Conservation (phyloP, 2,797 vertebrate species). For the Melanotaenia parkinsoni region DNA sequence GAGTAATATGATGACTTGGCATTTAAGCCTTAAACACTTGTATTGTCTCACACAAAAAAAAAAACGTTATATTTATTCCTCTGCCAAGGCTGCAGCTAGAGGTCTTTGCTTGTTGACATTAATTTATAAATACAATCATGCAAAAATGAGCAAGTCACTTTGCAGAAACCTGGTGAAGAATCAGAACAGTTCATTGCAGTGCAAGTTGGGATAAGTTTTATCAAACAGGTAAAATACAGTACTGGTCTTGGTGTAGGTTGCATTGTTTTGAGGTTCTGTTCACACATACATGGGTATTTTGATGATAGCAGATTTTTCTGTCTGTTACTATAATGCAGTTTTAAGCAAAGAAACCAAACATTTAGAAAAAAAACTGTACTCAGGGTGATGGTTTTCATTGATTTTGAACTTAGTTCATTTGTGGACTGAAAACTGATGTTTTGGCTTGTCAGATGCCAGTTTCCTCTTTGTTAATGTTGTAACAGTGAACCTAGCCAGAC, state of each 20-base stretch:
- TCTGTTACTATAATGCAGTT: too few species aligned
- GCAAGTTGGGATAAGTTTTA: neutral
- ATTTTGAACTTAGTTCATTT: too few species aligned
- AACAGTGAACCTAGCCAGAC: too few species aligned
- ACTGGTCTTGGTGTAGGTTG: neutral
- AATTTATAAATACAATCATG: neutral
- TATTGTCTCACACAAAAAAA: neutral
- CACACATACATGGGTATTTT: too few species aligned
- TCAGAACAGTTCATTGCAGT: neutral
- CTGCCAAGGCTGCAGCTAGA: neutral
- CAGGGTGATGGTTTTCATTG: too few species aligned
- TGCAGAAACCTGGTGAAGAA: neutral
- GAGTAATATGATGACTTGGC: conserved; percentile 2
- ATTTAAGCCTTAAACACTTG: neutral
- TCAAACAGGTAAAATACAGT: neutral
- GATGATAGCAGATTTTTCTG: too few species aligned
- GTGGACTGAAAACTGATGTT: too few species aligned
- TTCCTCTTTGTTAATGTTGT: too few species aligned
- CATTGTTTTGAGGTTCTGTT: too few species aligned
- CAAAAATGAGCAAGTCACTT: neutral
- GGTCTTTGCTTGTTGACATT: neutral
- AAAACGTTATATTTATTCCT: neutral
- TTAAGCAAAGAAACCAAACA: too few species aligned
- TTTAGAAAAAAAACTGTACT: too few species aligned
- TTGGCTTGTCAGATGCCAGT: too few species aligned